Conservation (phyloP, 2,888 invertebrate genomes). For the Latrodectus elegans region DNA sequence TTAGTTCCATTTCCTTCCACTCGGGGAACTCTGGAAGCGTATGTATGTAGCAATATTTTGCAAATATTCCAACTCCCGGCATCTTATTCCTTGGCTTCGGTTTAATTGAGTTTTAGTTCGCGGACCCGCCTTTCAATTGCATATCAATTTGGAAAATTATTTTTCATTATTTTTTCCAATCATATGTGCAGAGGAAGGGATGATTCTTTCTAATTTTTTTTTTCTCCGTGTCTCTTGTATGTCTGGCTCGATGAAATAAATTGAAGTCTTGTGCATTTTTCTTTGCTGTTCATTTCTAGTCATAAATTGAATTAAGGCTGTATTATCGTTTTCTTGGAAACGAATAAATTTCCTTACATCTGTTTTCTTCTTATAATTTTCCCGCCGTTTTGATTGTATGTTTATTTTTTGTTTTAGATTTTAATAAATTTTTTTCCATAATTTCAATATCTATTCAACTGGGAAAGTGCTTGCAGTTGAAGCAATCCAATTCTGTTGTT, state of each 20-base stretch:
- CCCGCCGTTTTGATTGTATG: no score
- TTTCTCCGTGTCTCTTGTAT: neutral
- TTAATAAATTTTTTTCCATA: no score
- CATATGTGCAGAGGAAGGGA: neutral
- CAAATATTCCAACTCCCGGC: neutral
- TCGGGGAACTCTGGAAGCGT: neutral
- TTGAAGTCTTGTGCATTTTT: neutral
- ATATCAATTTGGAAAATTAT: neutral
- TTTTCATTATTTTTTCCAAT: neutral
- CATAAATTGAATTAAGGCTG: no score
- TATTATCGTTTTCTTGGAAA: no score
- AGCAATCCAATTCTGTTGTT: no score
- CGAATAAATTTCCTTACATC: no score
- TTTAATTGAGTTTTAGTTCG: neutral
- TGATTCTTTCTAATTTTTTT: neutral
- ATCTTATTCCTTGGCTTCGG: neutral
- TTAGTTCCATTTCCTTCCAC: neutral
- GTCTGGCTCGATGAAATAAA: neutral
- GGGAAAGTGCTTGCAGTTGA: no score
- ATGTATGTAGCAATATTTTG: neutral
- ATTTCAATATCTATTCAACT: no score
- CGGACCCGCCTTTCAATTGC: neutral
- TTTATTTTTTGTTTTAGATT: no score
- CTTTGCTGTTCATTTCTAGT: no score
- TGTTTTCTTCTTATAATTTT: no score